Base-by-base conservation (phyloP, 2,888 invertebrate genomes). In the Pristionchus exspectatus region DNA sequence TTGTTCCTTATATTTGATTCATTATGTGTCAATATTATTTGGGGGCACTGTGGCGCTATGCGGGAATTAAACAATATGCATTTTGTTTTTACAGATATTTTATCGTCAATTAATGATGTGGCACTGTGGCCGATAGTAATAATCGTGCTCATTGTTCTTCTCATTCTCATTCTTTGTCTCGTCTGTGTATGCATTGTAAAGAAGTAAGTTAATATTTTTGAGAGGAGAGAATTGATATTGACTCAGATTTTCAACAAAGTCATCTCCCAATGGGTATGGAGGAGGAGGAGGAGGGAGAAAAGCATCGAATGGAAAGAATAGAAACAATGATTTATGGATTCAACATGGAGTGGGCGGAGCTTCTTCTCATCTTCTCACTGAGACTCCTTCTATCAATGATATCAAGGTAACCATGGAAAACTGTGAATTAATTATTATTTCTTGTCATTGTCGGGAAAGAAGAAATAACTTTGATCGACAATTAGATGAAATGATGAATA, bases 241-340 rank as follows among this genome's bases (percentile, higher is more conserved):
- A 54, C 30, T 50, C 18, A 84, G 84, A 33, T 2, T 84, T 54
- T 33, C 18, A n/a, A 27, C 54, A 1, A 84, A 84, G 84, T 9
- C 24, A 44, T 44, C 77, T 7, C 21, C 87, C 12, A n/a, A 16
- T 30, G 88, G 72, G n/a, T 72, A 69, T 44, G 18, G 27, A 24
- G 44, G 44, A 50, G 44, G 44, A 50, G 44, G 44, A 50, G 54
- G 54, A n/a, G 87, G 44, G 27, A 69, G 88, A 21, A 88, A 88
- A 30, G 16, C 50, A 50, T 88, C 88, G 54, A 33, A 44, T 87
- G 66, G 54, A n/a, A 27, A 9, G 66, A 84, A 56, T 24, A 66
- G 86, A 33, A 74, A 50, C 59, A 88, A 69, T 72, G 88, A 88
- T 88, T 88, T 92, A 33, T 92, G 92, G 92, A 92, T 92, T 33